Conservation (phyloP, 2,888 invertebrate genomes). For the Meghimatium bilineatum region DNA sequence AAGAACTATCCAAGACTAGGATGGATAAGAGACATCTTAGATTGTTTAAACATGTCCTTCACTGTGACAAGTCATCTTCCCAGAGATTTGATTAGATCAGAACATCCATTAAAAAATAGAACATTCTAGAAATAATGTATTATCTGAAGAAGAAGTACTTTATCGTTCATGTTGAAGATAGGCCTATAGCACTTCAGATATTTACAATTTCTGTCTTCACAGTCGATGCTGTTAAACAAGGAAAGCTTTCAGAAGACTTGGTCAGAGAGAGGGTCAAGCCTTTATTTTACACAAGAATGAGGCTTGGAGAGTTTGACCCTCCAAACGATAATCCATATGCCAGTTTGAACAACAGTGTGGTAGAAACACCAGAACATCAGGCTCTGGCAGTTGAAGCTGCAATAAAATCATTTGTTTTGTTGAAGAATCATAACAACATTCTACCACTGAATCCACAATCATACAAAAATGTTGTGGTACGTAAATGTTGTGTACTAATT, state of each 20-base stretch:
- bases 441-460: constrained; percentile 53
- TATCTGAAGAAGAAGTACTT: too few species aligned
- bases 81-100: too few species aligned
- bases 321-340: constrained; percentile 62
- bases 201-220: constrained; percentile 54
- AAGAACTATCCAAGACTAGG: too few species aligned
- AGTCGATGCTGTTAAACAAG: constrained; percentile 52
- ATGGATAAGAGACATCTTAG: too few species aligned
- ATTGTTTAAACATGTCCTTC: too few species aligned
- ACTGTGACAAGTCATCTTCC: too few species aligned
- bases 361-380: constrained; percentile 60
- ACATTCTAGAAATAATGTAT: too few species aligned
- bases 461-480: constrained; percentile 46
- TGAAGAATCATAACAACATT: constrained; percentile 62
- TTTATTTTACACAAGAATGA: constrained; percentile 59
- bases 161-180: too few species aligned
- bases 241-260: constrained; percentile 49
- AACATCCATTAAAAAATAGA: too few species aligned
- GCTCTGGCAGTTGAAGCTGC: constrained; percentile 64
- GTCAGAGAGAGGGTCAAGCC: constrained; percentile 54
- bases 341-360: constrained; percentile 55
- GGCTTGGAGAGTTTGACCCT: constrained; percentile 62
- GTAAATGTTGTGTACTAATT: constrained; percentile 40
- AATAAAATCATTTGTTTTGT: constrained; percentile 67
- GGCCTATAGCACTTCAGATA: too few species aligned